Conservation (phyloP, 1,140 invertebrate species). For the Pteromalus puparum region DNA sequence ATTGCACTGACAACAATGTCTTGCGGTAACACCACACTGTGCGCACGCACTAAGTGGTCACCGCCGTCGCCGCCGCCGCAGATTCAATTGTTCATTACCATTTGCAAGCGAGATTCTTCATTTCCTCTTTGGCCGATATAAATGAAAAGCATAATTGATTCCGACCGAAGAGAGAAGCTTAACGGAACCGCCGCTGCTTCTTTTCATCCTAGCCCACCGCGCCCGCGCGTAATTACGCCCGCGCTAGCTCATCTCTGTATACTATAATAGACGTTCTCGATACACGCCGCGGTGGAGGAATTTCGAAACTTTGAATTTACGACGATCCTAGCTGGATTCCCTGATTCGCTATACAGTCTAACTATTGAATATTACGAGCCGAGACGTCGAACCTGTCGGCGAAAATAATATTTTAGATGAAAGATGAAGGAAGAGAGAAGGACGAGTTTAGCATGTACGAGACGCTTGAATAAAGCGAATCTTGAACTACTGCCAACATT, state of each 20-base stretch:
- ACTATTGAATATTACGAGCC: slow-evolving; percentile 34
- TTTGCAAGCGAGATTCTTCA: neutral
- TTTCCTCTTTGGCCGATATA: neutral
- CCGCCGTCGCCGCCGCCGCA: neutral
- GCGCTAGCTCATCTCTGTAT: no score
- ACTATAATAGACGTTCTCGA: no score
- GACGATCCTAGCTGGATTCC: no score
- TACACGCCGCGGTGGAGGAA: no score
- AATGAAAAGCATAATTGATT: slow-evolving; percentile 10
- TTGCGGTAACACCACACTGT: slow-evolving; percentile 36
- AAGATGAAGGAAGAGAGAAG: slow-evolving; percentile 1
- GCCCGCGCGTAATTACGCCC: no score
- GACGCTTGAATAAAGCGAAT: slow-evolving; percentile 64
- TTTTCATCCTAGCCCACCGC: neutral
- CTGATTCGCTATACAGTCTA: neutral
- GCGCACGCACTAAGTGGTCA: slow-evolving; percentile 22
- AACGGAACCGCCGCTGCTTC: neutral
- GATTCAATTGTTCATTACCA: slow-evolving; percentile 27
- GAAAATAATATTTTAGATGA: slow-evolving; percentile 61
- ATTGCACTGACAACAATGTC: slow-evolving; percentile 37
- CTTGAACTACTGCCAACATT: slow-evolving; percentile 69
- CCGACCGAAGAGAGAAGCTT: neutral
- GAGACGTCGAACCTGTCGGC: slow-evolving; percentile 57
- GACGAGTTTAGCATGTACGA: slow-evolving; percentile 63
- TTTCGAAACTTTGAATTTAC: no score